These are phyloP conservation scores for Acrobasis consociella DNA, from an alignment of 2,888 invertebrate species.

Conservation along the genomic window DNA sequence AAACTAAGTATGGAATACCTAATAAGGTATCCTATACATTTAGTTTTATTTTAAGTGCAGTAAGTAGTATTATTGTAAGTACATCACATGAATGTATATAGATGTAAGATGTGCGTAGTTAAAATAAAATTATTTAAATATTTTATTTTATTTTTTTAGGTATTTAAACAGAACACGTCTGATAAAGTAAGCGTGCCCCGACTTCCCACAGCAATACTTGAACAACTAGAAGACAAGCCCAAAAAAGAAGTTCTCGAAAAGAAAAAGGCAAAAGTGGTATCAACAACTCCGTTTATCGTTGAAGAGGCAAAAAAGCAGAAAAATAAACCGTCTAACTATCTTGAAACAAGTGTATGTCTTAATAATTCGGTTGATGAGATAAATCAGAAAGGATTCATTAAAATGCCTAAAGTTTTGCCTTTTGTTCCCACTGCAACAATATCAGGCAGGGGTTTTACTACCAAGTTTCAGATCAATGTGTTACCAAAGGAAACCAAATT, in stretches of 20 bases:
- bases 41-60: too few species aligned
- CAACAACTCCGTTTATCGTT: conserved; percentile 65
- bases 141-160: conserved; percentile 41
- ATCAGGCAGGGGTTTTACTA: conserved; percentile 68
- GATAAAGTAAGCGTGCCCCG: conserved; percentile 59
- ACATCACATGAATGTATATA: too few species aligned
- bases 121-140: too few species aligned
- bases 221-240: conserved; percentile 59
- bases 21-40: too few species aligned
- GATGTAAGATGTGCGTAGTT: too few species aligned
- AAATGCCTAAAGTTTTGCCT: conserved; percentile 65
- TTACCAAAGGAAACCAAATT: conserved; percentile 60
- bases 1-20: too few species aligned
- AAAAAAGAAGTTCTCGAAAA: conserved; percentile 33
- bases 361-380: conserved; percentile 47
- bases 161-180: conserved; percentile 53
- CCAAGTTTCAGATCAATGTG: conserved; percentile 66
- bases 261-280: conserved; percentile 47
- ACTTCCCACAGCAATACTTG: conserved; percentile 57
- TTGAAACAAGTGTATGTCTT: conserved; percentile 72
- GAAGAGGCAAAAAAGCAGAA: conserved; percentile 54
- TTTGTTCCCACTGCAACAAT: conserved; percentile 66
- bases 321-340: conserved; percentile 68
- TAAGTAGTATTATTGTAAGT: too few species aligned
- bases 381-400: conserved; percentile 46